phyloP scores from a whole-genome alignment of 2,888 invertebrate genomes.

The Neuroscelio doddi region DNA sequence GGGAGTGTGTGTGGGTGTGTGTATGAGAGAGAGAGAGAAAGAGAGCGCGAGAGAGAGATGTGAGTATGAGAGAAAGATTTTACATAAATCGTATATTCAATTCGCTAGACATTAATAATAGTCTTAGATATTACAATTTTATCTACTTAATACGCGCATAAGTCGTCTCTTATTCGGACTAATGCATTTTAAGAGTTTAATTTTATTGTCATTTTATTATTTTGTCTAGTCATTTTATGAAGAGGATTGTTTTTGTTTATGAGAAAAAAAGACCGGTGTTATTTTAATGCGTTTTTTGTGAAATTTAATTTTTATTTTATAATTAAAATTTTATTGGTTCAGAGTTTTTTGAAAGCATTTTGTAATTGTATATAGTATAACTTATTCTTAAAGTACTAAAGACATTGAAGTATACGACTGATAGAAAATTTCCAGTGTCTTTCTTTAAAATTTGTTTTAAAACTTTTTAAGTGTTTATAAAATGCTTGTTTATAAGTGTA shows the following conservation, averaged over 20 bases:
- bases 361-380: too few species aligned
- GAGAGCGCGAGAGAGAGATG: slow-evolving; percentile 30
- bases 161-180: slow-evolving; percentile 54
- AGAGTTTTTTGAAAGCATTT: too few species aligned
- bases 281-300: too few species aligned
- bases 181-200: slow-evolving; percentile 25
- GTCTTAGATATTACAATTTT: slow-evolving; percentile 42
- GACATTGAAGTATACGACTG: too few species aligned
- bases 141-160: slow-evolving; percentile 43
- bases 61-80: slow-evolving; percentile 36
- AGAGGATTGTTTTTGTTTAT: background rate
- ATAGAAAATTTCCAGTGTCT: too few species aligned
- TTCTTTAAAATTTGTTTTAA: too few species aligned
- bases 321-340: too few species aligned
- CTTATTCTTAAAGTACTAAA: too few species aligned
- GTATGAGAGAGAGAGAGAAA: slow-evolving; percentile 29
- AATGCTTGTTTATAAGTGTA: too few species aligned
- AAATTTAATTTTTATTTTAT: too few species aligned
- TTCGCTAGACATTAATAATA: slow-evolving; percentile 25
- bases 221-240: slow-evolving; percentile 39
- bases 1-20: too few species aligned
- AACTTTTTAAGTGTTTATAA: too few species aligned
- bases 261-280: background rate
- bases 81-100: slow-evolving; percentile 41
- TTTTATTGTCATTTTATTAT: slow-evolving; percentile 4